Percentiles rank a stretch among this genome's conserved stretches.
These are phyloP conservation scores for Drymodes brunneopygia DNA, from an alignment of 2,113 vertebrate species.

Conservation along the genomic window DNA sequence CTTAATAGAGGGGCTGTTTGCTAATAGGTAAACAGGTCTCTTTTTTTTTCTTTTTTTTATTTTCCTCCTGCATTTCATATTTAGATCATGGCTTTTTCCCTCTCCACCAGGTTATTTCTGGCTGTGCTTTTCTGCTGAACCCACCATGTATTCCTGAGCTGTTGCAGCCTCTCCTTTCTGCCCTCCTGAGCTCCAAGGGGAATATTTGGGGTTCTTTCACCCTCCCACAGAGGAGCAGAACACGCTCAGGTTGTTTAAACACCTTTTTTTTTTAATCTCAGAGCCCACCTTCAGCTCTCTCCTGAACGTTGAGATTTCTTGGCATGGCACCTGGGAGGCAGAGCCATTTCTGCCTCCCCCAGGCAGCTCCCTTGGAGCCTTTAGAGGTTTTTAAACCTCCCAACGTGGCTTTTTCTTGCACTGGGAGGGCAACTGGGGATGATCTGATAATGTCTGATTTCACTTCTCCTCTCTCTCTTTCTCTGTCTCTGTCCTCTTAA, in stretches of 20 bases:
- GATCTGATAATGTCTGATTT: neutral
- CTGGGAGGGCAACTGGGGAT: neutral
- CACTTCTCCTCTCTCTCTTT: neutral
- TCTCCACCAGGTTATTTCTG: neutral
- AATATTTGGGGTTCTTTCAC: neutral
- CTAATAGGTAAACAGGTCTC: neutral
- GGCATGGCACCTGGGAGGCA: neutral
- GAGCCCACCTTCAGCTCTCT: neutral
- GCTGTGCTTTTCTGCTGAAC: neutral
- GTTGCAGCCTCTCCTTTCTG: neutral
- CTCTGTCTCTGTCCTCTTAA: neutral
- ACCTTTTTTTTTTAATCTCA: neutral
- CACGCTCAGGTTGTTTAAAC: neutral
- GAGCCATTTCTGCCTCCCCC: neutral
- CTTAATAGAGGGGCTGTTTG: constrained; percentile 20
- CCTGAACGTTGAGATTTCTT: neutral
- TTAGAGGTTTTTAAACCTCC: neutral
- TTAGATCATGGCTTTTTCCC: neutral
- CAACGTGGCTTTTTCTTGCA: neutral
- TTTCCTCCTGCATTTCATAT: neutral
- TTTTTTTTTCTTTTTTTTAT: too few species aligned
- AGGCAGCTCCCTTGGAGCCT: neutral
- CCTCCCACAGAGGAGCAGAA: neutral
- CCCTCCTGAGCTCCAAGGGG: too few species aligned
- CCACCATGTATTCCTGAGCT: neutral